Evolutionary conservation across 2,888 invertebrate genomes (phyloP).

Genomic region (Pseudococcus viburni): DNA sequence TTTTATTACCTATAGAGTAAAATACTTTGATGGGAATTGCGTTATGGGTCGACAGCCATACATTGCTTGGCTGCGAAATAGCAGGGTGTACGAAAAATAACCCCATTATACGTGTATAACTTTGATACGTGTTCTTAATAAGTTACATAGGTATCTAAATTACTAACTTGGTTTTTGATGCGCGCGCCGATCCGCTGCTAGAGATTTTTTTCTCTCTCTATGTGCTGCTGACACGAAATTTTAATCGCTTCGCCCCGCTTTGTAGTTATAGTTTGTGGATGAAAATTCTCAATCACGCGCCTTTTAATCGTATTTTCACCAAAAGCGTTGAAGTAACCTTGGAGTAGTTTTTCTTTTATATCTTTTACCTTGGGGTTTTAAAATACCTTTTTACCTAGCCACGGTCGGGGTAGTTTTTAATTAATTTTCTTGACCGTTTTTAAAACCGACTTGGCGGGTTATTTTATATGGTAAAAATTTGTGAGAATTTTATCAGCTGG

Average conservation of each 20-base stretch:
- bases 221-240: conserved; percentile 31
- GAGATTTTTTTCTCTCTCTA: conserved; percentile 26
- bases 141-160: background rate
- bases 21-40: conserved; percentile 59
- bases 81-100: conserved; percentile 7
- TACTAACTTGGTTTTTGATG: conserved; percentile 18
- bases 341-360: background rate
- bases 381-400: background rate
- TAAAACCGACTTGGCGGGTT: background rate
- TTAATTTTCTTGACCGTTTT: conserved; percentile 14
- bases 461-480: background rate
- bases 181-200: conserved; percentile 3
- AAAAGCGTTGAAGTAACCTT: background rate
- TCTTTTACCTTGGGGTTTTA: background rate
- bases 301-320: background rate
- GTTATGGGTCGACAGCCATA: conserved; percentile 64
- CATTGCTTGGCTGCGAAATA: conserved; percentile 40
- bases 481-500: background rate
- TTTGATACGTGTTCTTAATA: background rate
- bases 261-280: background rate
- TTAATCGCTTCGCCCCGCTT: background rate
- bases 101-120: background rate
- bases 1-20: conserved; percentile 7
- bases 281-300: background rate
- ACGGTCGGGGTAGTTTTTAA: background rate